Percentiles rank a stretch among this genome's conserved stretches.
These are phyloP conservation scores for Hymenopus coronatus DNA, from an alignment of 2,888 invertebrate genomes.

Conservation along the genomic window DNA sequence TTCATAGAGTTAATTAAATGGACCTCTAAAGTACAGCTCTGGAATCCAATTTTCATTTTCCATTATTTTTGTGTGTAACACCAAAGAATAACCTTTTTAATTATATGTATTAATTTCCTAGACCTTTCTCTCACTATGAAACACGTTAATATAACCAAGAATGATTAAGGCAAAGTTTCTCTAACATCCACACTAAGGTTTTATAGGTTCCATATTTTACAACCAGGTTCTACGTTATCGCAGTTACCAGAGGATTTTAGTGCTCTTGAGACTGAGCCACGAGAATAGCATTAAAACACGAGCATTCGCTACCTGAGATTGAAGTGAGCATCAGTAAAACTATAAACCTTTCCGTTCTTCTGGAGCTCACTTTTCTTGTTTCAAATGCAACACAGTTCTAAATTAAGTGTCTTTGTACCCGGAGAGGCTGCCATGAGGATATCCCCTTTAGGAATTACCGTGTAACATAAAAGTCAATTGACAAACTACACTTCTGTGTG, in stretches of 20 bases:
- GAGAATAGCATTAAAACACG: no score
- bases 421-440: no score
- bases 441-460: no score
- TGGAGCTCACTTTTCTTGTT: no score
- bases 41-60: slow-evolving; percentile 1
- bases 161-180: not conserved
- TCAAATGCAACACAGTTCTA: no score
- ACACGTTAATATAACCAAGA: not conserved
- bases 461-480: no score
- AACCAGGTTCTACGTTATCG: not conserved
- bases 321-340: no score
- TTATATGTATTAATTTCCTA: not conserved
- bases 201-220: not conserved
- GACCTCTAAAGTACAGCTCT: no score
- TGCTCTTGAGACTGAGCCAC: not conserved
- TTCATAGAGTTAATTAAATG: slow-evolving; percentile 7
- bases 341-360: no score
- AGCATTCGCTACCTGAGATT: no score
- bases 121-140: not conserved
- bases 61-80: not conserved
- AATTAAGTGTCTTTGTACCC: no score
- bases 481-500: no score
- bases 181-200: not conserved
- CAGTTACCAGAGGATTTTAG: not conserved
- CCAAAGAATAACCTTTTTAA: not conserved